These are phyloP conservation scores for Scylla paramamosain DNA, from an alignment of 1,140 invertebrate species.

Conservation along the genomic window DNA sequence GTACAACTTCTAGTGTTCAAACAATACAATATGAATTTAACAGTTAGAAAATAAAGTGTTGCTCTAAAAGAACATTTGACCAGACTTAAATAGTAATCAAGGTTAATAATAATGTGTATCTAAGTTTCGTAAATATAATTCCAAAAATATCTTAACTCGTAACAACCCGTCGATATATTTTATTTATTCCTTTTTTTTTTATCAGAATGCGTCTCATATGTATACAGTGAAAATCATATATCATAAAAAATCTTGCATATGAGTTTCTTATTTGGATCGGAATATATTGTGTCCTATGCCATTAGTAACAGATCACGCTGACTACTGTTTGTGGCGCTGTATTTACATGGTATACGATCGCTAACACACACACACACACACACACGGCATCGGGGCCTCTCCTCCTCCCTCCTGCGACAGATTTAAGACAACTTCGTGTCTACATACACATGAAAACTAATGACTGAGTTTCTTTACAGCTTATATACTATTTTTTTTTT, in stretches of 20 bases:
- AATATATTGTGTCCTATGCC: constrained; percentile 58
- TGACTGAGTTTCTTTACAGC: background rate
- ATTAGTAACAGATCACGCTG: constrained; percentile 40
- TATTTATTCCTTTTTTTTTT: background rate
- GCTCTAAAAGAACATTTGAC: background rate
- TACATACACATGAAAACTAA: background rate
- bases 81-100: background rate
- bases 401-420: background rate
- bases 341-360: constrained; percentile 46
- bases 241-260: constrained; percentile 35
- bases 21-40: constrained; percentile 15
- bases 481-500: background rate
- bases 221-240: constrained; percentile 4
- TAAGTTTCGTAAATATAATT: constrained; percentile 25
- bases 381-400: constrained; percentile 37
- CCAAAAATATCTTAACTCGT: constrained; percentile 16
- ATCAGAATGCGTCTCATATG: background rate
- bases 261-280: constrained; percentile 53
- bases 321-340: constrained; percentile 51
- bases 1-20: constrained; percentile 9
- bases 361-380: constrained; percentile 13
- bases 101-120: constrained; percentile 24
- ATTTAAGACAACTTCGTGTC: constrained; percentile 2
- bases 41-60: background rate
- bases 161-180: constrained; percentile 15